Evolutionary conservation across 2,888 invertebrate species (phyloP), one percentile per base, ranked within the genome.

Genomic region (Sinelater perroti): DNA sequence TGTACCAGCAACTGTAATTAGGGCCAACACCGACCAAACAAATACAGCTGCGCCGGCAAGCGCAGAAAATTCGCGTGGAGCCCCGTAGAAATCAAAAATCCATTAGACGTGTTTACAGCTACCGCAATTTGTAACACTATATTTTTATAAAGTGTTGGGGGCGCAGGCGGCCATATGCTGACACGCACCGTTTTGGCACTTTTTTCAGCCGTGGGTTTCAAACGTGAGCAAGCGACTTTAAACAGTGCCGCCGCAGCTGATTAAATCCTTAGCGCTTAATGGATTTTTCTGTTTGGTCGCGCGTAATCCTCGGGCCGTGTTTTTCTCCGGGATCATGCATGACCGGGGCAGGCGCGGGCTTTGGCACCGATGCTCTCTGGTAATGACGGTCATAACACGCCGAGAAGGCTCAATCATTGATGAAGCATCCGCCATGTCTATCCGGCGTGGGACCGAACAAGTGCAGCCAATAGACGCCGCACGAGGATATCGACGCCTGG

Each of bases 391-490:
- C 13, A 20, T 40, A 40, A 40, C 40, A 20, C 20, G 21, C 7
- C 30, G 18, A 30, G 13, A 16, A 36, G 11, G 30, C 38, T 50
- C 40, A 51, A 51, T 45, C 45, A 33, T 56, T 45, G 35, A 35
- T 28, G 35, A 45, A 18, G 18, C 42, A 36, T 45, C 56, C 60
- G 38, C 60, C 60, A 60, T 60, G 10, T 21, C 26, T 28, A 40
- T 46, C 20, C 20, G 8, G 20, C 61, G 56, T 64, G 64, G 60
- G 64, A 64, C 35, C 21, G 31, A 36, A 24, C 67, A 65, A 63
- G 60, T 67, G 67, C 31, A 62, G 49, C 67, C 65, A 67, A 67
- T 67, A 51, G 50, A 47, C 59, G 56, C 36, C 35, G 47, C 46
- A 46, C 7, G 54, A 60, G 60, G 54, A 62, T 66, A 64, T 64